A percentile compares a stretch with the other conserved stretches of the same genome.
Evolutionary conservation across 2,888 invertebrate genomes (phyloP).

Genomic region (Melikaiella ostensackeni): DNA sequence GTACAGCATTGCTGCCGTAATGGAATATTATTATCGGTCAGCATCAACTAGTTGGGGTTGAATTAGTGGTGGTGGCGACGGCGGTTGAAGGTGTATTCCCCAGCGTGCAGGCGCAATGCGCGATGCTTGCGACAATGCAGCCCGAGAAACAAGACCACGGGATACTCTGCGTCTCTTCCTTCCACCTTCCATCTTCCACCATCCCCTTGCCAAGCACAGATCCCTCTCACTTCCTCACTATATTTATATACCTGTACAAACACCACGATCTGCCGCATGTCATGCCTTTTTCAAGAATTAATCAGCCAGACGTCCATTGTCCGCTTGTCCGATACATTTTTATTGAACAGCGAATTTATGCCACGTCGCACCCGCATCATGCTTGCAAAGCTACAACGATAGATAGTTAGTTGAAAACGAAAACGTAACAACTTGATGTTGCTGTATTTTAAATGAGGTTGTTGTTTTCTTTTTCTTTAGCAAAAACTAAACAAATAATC

Average conservation of each 20-base stretch:
- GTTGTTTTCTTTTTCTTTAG: too few relatives aligned
- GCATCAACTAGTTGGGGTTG: conserved; percentile 71
- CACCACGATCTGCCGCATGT: conserved; percentile 44
- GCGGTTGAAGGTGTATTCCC: conserved; percentile 54
- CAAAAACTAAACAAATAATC: too few relatives aligned
- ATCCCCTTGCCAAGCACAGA: neutral
- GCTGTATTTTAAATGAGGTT: neutral
- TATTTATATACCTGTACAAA: conserved; percentile 37
- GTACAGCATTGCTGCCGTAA: conserved; percentile 72
- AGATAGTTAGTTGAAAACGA: conserved; percentile 3
- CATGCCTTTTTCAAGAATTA: conserved; percentile 53
- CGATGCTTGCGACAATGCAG: conserved; percentile 55
- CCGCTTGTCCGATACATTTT: conserved; percentile 44
- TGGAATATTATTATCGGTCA: conserved; percentile 76
- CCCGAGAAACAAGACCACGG: conserved; percentile 56
- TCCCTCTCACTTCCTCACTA: conserved; percentile 3
- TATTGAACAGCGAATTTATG: conserved; percentile 40
- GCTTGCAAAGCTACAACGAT: conserved; percentile 47
- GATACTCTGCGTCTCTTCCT: conserved; percentile 26
- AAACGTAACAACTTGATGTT: neutral
- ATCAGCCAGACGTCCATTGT: conserved; percentile 51
- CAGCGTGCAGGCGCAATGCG: conserved; percentile 48
- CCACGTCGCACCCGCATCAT: conserved; percentile 43
- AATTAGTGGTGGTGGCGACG: conserved; percentile 63
- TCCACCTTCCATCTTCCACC: neutral